Evolutionary conservation across 2,888 invertebrate genomes (phyloP).

Genomic region (Ophion slaviceki): DNA sequence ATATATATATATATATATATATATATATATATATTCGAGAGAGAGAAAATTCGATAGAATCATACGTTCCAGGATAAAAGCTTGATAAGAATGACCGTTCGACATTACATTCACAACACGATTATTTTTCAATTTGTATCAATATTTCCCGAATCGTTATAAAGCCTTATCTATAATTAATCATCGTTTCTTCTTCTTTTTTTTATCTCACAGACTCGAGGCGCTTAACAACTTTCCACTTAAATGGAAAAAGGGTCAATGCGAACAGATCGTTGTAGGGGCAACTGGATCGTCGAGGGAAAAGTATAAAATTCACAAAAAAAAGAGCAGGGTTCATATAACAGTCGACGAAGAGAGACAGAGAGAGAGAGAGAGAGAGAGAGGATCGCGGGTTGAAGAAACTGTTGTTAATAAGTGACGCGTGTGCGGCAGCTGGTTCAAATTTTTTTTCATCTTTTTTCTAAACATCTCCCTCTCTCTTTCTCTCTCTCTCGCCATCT

Average conservation of each 20-base stretch:
- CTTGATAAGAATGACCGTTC: too few species aligned
- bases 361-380: constrained; percentile 41
- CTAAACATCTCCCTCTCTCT: constrained; percentile 9
- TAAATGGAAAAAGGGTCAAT: constrained; percentile 54
- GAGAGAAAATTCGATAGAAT: too few species aligned
- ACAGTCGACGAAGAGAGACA: constrained; percentile 12
- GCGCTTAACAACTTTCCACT: constrained; percentile 38
- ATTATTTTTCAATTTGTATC: too few species aligned
- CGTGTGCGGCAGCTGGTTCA: constrained; percentile 82
- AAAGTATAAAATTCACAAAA: constrained; percentile 54
- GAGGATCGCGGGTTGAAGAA: constrained; percentile 71
- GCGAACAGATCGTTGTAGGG: constrained; percentile 27
- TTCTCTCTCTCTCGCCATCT: constrained; percentile 39
- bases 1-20: too few species aligned
- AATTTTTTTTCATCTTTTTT: constrained; percentile 70
- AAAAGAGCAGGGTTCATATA: constrained; percentile 46
- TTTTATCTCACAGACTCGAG: too few species aligned
- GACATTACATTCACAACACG: too few species aligned
- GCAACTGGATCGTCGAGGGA: constrained; percentile 46
- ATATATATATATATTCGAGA: too few species aligned
- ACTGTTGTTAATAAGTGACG: constrained; percentile 80
- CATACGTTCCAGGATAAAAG: too few species aligned
- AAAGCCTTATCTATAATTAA: too few species aligned
- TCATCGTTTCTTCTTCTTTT: too few species aligned
- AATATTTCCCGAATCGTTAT: too few species aligned